phyloP scores from a whole-genome alignment of 2,888 invertebrate species.

The Sympetrum striolatum region DNA sequence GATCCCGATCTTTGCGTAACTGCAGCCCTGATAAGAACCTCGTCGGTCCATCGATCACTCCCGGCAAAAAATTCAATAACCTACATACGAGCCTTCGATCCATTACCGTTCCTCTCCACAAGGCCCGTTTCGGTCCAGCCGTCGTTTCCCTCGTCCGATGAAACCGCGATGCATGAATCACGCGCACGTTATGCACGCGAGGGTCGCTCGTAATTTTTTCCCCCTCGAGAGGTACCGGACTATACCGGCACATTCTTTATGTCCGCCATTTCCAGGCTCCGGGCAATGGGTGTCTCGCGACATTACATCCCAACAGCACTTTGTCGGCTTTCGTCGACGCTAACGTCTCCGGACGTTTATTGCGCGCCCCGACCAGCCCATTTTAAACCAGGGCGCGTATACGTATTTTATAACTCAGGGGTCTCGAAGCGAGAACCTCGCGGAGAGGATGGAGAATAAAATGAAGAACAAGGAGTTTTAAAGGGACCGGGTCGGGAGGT shows the following conservation, averaged over 20 bases:
- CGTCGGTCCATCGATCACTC: background rate
- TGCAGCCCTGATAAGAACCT: background rate
- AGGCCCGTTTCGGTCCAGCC: background rate
- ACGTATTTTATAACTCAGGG: background rate
- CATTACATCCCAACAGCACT: background rate
- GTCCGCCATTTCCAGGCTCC: background rate
- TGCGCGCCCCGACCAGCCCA: background rate
- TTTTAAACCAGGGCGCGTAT: background rate
- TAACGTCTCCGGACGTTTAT: background rate
- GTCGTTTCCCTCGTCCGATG: background rate
- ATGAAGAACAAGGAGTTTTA: background rate
- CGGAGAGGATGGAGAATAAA: background rate
- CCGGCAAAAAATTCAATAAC: background rate
- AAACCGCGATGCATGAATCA: background rate
- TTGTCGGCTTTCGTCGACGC: background rate
- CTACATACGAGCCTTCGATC: background rate
- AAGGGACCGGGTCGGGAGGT: slow-evolving; percentile 4
- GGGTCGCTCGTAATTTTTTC: background rate
- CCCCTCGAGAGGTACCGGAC: background rate
- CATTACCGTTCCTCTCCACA: background rate
- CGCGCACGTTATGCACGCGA: background rate
- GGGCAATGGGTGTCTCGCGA: background rate
- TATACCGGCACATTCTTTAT: background rate
- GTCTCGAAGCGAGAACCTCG: background rate
- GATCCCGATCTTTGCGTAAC: background rate